Conservation (phyloP, 2,797 vertebrate species). For the Falco peregrinus region DNA sequence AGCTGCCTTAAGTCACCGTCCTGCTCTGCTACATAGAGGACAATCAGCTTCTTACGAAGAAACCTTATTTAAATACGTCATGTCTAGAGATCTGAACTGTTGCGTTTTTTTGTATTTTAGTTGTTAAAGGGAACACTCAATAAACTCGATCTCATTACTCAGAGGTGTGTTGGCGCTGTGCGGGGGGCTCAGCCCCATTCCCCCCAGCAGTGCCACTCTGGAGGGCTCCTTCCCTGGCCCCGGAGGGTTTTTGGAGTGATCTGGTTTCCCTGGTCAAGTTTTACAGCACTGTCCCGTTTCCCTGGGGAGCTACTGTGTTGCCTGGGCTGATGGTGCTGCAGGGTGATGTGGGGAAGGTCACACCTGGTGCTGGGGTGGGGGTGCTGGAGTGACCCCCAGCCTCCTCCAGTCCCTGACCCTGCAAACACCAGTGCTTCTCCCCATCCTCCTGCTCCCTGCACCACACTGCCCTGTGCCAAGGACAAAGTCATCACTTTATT, state of each 20-base stretch:
- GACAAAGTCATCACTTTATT: slow-evolving; percentile 43
- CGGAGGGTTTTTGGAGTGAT: accelerated
- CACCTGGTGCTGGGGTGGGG: accelerated
- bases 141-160: slow-evolving; percentile 12
- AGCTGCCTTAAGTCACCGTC: slow-evolving; percentile 62
- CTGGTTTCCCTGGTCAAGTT: background rate
- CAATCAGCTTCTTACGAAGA: slow-evolving; percentile 24
- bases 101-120: background rate
- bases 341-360: accelerated
- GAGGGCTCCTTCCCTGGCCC: background rate
- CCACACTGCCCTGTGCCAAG: background rate
- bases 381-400: background rate
- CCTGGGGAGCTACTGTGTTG: accelerated
- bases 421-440: background rate
- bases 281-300: background rate
- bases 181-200: background rate
- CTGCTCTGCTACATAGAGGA: background rate
- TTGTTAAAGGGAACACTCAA: slow-evolving; percentile 2
- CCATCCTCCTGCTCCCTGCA: background rate
- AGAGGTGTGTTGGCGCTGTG: background rate
- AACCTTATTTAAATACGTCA: slow-evolving; percentile 41
- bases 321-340: background rate
- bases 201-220: background rate
- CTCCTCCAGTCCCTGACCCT: background rate
- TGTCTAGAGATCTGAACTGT: background rate